A percentile compares a stretch with the other conserved stretches of the same genome.
phyloP scores from a whole-genome alignment of 1,140 invertebrate genomes.

The Papilio xuthus region DNA sequence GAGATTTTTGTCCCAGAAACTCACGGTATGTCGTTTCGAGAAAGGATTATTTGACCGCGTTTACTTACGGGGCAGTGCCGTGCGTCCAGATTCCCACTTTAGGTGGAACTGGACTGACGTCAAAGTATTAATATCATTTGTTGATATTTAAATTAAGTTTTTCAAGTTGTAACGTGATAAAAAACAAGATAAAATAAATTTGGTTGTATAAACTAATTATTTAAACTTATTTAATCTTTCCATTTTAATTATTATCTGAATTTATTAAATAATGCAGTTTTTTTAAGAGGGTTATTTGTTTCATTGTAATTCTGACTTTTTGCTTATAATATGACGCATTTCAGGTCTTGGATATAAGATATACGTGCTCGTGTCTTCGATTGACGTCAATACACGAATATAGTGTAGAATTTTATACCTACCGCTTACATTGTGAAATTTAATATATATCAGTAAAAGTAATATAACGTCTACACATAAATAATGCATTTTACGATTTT shows the following conservation, averaged over 20 bases:
- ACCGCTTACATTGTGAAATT: conserved; percentile 38
- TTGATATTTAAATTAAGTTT: background rate
- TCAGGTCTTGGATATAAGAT: conserved; percentile 39
- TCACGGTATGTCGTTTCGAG: no score
- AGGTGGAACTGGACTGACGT: background rate
- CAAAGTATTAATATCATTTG: background rate
- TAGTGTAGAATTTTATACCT: conserved; percentile 19
- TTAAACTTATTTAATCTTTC: background rate
- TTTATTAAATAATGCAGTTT: background rate
- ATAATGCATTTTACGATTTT: background rate
- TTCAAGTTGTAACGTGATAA: background rate
- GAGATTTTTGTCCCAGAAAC: no score
- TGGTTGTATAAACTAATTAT: background rate
- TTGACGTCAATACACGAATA: conserved; percentile 52
- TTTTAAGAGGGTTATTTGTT: conserved; percentile 6
- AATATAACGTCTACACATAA: background rate
- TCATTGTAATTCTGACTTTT: conserved; percentile 25
- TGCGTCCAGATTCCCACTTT: no score
- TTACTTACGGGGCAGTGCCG: no score
- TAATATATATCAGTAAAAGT: conserved; percentile 23
- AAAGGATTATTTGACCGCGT: no score
- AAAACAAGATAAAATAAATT: background rate
- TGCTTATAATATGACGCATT: conserved; percentile 49
- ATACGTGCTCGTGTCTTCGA: conserved; percentile 39
- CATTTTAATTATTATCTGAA: background rate